Base-by-base conservation (phyloP, 2,797 vertebrate species). In the Phyllotis vaccarum region DNA sequence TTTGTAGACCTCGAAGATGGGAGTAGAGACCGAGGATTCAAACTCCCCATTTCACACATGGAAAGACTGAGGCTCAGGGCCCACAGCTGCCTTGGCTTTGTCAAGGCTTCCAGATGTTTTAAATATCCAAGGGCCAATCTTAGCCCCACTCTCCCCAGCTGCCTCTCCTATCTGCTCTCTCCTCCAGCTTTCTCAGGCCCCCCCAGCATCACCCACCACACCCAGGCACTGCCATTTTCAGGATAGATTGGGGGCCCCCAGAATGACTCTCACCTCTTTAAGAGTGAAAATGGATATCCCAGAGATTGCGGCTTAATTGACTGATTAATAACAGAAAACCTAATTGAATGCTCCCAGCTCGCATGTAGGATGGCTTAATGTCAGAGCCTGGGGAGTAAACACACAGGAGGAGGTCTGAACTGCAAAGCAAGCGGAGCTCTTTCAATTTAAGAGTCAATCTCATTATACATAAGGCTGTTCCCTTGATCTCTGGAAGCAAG, bases 321-420 rank as follows among this genome's bases (percentile, higher is more conserved):
- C 98, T 98, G 98, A 98, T 98, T 98, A 98, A 98, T 98, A 98
- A 98, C 97, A 97, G 98, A 97, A 98, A 97, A 95, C 97, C 98
- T 98, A 98, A 98, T 98, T 98, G 98, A 98, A 98, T 97, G 97
- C 98, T 98, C 98, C 98, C 98, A 98, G 98, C 97, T 98, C 96
- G 97, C 95, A 92, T 98, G 98, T 98, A 97, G 97, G 96, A 98
- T 97, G 98, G 98, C 98, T 98, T 98, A 97, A 98, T 98, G 98
- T 96, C 97, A 98, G 98, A 98, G 98, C 98, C 98, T 97, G 98
- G 98, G 98, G 98, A 98, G 97, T 98, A 97, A 97, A 95, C 64
- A 97, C 98, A 19, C 98, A 98, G 98, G 97, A 89, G 98, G 97
- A 96, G 97, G 97, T 95, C 95, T 68, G 98, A 98, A 97, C 98